Base-by-base conservation (phyloP, 1,140 invertebrate species). In the Drusus annulatus region DNA sequence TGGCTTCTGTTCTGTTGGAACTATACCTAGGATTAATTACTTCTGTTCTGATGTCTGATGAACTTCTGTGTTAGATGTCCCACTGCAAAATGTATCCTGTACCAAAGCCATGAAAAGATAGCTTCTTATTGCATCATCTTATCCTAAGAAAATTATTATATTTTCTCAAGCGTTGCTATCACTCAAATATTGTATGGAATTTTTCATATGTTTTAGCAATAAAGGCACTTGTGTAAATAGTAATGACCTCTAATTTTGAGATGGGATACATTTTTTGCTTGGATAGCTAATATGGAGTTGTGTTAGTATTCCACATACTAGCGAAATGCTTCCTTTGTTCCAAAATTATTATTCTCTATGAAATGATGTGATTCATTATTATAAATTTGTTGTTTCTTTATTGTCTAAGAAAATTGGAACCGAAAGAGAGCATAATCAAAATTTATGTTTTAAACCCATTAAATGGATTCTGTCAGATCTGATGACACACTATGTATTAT, bases 401-500 rank as follows among this genome's bases (percentile, higher is more conserved):
- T 36, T 80, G 63, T 75, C 31, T 68, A 81, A 78, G 69, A 17
- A 60, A 77, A 78, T 50, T 58, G 28, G 62, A 51, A 62, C 51
- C 23, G 45, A 28, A 69, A 17, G 28, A 78, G 50, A 78, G 54
- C 75, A 78, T 81, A 68, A 45, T 45, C 36, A 73, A 31, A 78
- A 71, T 45, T 71, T 79, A 71, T 62, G 77, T 79, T 79, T 56
- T 51, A 74, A 79, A 74, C 78, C 78, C 79, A 82, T 82, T 60
- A 62, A 75, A 82, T 76, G 71, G 77, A 76, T 75, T 31, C 21
- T 76, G 73, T 80, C 78, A 62, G 54, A 65, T 60, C 71, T 23
- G 54, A 69, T 51, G 77, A 77, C 78, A 60, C 78, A 60, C 76
- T 82, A 79, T 82, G 77, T 82, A 82, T 82, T 79, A 82, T 76